Base-by-base conservation (phyloP, 2,113 vertebrate genomes). In the Puntigrus tetrazona region DNA sequence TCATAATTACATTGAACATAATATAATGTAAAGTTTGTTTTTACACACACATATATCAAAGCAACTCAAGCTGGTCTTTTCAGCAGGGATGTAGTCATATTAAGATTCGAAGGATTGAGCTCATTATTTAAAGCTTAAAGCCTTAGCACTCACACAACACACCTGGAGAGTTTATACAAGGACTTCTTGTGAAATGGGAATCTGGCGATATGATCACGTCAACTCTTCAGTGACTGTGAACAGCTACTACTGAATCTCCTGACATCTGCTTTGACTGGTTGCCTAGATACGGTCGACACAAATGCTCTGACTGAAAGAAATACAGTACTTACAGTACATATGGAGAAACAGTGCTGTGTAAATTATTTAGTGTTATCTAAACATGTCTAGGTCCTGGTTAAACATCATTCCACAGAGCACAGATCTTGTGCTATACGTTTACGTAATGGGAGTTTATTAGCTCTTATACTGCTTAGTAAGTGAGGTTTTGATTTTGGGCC, bases 401-500 rank as follows among this genome's bases (percentile, higher is more conserved):
- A 77, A 5, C 31, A 36, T 77, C 6, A 31, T 4, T 20, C 29
- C 5, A 8, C 9, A 10, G 45, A 43, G 38, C 47, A 34, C 18
- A 25, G 20, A 38, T 11, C n/a, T 45, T 16, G 70, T 4, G 31
- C 59, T 59, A 8, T 36, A 57, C 25, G 3, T 20, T 59, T 14
- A 50, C 7, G n/a, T 50, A 18, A 75, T 34, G 31, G 27, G 11
- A 34, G 52, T 78, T 78, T 55, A 78, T 57, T 41, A 78, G 75
- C 75, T 78, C 3, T 57, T 36, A 36, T 59, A 55, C 22, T 2
- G 31, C 22, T 52, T 61, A 43, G 36, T 29, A 61, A 55, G 41
- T 3, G 20, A 41, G 61, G 9, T 67, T 80, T 79, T 50, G 78
- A 81, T 47, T 67, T 81, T 67, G 61, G 78, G 59, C 59, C 78